Percentiles rank a stretch among this genome's conserved stretches.
phyloP scores from a whole-genome alignment of 2,888 invertebrate species.

The Morpho helenor region DNA sequence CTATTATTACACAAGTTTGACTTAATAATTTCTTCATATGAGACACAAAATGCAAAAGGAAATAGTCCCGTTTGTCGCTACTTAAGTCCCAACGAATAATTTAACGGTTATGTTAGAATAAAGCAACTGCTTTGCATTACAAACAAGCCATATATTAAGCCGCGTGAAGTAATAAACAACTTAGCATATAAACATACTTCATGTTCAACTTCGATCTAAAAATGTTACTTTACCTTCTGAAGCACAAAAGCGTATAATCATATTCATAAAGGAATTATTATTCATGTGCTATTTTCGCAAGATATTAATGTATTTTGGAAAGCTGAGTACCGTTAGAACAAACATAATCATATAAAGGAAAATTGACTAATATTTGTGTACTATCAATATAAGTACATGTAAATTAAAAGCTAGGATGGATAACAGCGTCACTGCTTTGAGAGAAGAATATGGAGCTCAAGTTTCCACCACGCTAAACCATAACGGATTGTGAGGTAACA shows the following conservation, averaged over 20 bases:
- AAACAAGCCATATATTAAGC: background rate
- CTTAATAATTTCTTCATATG: background rate
- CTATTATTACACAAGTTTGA: too few relatives aligned
- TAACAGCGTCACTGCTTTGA: too few relatives aligned
- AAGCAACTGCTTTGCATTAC: background rate
- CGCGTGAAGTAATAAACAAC: conserved; percentile 14
- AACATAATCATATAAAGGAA: too few relatives aligned
- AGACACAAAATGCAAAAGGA: background rate
- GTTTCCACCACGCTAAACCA: too few relatives aligned
- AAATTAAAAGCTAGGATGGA: too few relatives aligned
- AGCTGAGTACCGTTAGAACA: background rate
- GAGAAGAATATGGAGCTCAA: too few relatives aligned
- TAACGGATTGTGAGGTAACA: too few relatives aligned
- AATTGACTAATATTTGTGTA: too few relatives aligned
- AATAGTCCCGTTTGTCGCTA: background rate
- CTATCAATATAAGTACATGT: too few relatives aligned
- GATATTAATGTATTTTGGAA: background rate
- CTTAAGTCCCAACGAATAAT: background rate
- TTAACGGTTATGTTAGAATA: background rate
- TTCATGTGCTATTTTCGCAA: conserved; percentile 11
- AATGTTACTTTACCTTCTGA: conserved; percentile 10
- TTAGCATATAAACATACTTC: conserved; percentile 21
- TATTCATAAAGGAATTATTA: conserved; percentile 17
- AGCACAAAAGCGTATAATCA: conserved; percentile 13
- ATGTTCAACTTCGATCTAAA: conserved; percentile 18